Base-by-base conservation (phyloP, 2,888 invertebrate genomes). In the Phortica magna region DNA sequence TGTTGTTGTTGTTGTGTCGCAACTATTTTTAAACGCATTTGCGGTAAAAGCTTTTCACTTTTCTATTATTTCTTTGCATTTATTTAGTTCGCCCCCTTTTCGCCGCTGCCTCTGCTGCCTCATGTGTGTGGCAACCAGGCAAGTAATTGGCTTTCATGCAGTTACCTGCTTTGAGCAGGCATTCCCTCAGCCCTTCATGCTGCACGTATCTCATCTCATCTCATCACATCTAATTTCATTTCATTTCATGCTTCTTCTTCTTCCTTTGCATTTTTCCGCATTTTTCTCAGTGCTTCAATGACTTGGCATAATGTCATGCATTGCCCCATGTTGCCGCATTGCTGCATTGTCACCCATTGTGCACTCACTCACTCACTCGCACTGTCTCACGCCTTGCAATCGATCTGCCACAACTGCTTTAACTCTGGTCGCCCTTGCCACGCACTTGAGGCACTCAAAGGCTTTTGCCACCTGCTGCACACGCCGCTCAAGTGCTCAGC, bases 11-110 rank as follows among this genome's bases (percentile, higher is more conserved):
- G 57, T 6, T 59, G 31, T 31, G 31, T 31, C 31, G 31, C 31
- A 53, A 53, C 61, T 61, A 61, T 61, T 61, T 61, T 61, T 61
- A 61, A 61, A 61, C 59, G 59, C 59, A 59, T 59, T 59, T 59
- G 59, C 59, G 59, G 59, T 9, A 9, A 17, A 19, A 19, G 10
- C 53, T 53, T 53, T 53, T 53, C 53, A 0, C 5, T 31, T 31
- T 31, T 31, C 31, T 31, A 31, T 31, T 31, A 31, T 31, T 31
- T 31, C 2, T 31, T 31, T 31, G 2, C 31, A 4, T 31, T 31
- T 31, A 31, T 31, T 31, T 31, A 31, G 2, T 31, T 31, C 5
- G 3, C 1, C 31, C 5, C 31, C 5, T 31, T 31, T 31, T 31
- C 31, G n/a, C n/a, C n/a, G n/a, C 31, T 4, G 2, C 31, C 31